Conservation (phyloP, 2,888 invertebrate genomes). For the Chrysotoxum bicinctum region DNA sequence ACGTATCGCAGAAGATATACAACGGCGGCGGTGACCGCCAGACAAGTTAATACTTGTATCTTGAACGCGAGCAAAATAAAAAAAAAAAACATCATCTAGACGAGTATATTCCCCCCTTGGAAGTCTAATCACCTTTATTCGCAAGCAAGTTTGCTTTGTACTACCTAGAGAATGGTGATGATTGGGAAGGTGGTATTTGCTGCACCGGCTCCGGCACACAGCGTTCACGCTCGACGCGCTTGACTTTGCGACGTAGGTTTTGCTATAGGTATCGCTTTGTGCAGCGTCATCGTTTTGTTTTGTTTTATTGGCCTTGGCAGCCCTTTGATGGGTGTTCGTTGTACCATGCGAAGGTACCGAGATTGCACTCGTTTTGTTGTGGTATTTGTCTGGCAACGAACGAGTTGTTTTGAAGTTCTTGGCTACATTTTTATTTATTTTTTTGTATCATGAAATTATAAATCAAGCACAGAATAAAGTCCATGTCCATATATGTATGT, state of each 20-base stretch:
- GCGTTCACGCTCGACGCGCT: slow-evolving; percentile 57
- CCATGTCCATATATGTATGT: background rate
- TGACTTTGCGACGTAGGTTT: slow-evolving; percentile 42
- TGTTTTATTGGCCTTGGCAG: slow-evolving; percentile 50
- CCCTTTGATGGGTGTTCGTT: slow-evolving; percentile 58
- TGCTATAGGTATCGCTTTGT: slow-evolving; percentile 2
- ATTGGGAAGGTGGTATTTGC: slow-evolving; percentile 30
- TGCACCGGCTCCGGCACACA: slow-evolving; percentile 9
- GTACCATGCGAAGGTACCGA: slow-evolving; percentile 38
- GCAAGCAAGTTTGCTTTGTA: slow-evolving; percentile 7
- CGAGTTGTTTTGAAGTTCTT: slow-evolving; percentile 27
- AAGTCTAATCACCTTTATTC: slow-evolving; percentile 31
- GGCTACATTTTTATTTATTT: background rate
- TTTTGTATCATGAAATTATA: background rate
- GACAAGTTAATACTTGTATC: slow-evolving; percentile 26
- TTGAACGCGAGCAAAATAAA: slow-evolving; percentile 9
- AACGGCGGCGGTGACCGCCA: slow-evolving; percentile 50
- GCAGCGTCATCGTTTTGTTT: slow-evolving; percentile 11
- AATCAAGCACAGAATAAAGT: background rate
- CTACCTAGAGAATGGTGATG: background rate
- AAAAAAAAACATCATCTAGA: background rate
- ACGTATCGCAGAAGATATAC: slow-evolving; percentile 36
- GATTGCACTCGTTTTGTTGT: background rate
- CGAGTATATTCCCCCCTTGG: background rate
- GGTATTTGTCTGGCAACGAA: background rate